These are phyloP conservation scores for Dallia pectoralis DNA, from an alignment of 2,797 vertebrate genomes.

Conservation along the genomic window DNA sequence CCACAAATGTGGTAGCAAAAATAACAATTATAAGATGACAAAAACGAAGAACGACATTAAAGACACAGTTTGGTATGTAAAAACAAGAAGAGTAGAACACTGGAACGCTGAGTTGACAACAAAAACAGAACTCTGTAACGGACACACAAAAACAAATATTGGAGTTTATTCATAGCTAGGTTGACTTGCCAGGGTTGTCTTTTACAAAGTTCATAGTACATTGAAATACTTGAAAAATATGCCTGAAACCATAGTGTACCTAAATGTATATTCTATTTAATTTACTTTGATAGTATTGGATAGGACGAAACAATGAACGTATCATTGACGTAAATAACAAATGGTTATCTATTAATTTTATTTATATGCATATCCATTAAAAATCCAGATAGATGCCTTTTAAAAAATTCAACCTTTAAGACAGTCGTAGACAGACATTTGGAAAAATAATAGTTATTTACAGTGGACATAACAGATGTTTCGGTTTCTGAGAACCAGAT, in stretches of 20 bases:
- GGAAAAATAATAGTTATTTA: not conserved
- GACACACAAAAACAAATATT: not conserved
- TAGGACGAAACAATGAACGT: no score
- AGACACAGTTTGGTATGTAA: not conserved
- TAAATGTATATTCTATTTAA: not conserved
- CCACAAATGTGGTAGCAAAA: not conserved
- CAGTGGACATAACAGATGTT: not conserved
- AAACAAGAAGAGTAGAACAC: not conserved
- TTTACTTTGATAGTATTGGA: no score
- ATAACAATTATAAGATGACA: conserved; percentile 7
- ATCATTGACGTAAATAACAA: no score
- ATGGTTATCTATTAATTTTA: no score
- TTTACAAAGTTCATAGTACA: no score
- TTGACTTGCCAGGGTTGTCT: not conserved
- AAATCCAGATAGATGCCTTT: no score
- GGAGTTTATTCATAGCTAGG: not conserved
- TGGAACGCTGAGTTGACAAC: not conserved
- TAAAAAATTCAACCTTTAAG: not conserved
- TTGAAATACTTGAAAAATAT: not conserved
- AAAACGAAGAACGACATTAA: not conserved
- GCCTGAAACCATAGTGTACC: not conserved
- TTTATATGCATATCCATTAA: no score
- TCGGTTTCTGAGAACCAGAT: not conserved
- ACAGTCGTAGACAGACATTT: not conserved
- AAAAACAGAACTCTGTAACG: not conserved